Conservation (phyloP, 2,888 invertebrate species). For the Opisthograptis luteolata region DNA sequence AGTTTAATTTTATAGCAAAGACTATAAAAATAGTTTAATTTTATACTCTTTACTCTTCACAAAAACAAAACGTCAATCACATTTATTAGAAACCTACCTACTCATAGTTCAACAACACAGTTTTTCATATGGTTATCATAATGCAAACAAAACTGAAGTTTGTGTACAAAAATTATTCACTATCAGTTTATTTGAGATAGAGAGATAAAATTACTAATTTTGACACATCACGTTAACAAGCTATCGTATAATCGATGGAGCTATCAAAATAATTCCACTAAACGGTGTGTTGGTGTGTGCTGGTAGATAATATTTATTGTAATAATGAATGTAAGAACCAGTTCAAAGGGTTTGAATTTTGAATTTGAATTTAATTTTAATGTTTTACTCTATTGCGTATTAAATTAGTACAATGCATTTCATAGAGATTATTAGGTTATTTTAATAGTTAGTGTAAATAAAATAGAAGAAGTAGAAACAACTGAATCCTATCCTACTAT, state of each 20-base stretch:
- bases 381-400: too few species aligned
- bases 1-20: too few species aligned
- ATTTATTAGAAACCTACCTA: slow-evolving; percentile 2
- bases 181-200: slow-evolving; percentile 45
- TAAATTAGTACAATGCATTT: too few species aligned
- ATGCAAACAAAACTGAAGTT: slow-evolving; percentile 36
- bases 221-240: slow-evolving; percentile 31
- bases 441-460: too few species aligned
- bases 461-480: too few species aligned
- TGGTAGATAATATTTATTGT: neutral
- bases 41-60: too few species aligned
- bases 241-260: slow-evolving; percentile 48
- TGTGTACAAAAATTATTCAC: slow-evolving; percentile 36
- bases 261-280: slow-evolving; percentile 37
- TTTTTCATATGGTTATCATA: slow-evolving; percentile 38
- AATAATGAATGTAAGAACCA: too few species aligned
- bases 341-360: too few species aligned
- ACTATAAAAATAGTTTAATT: too few species aligned
- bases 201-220: slow-evolving; percentile 49
- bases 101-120: slow-evolving; percentile 7
- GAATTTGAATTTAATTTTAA: too few species aligned
- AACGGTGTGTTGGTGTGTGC: neutral
- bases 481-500: too few species aligned
- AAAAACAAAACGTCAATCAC: neutral
- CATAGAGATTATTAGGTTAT: too few species aligned